Conservation (phyloP, 2,888 invertebrate species). For the Panopea generosa region DNA sequence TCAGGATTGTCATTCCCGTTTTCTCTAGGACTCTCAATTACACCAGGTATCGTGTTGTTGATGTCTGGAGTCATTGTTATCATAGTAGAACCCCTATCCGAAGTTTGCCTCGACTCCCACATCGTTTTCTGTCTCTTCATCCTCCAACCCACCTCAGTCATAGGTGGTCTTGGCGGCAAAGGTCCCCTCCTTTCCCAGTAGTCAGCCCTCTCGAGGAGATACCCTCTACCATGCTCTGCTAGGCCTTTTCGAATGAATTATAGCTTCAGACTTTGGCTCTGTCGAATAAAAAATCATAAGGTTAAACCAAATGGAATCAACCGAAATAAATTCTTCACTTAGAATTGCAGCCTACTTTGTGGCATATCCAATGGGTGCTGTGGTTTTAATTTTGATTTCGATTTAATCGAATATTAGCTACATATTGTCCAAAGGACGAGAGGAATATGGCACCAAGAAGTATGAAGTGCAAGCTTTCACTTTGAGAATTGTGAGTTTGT, state of each 20-base stretch:
- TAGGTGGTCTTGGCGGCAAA: conserved; percentile 66
- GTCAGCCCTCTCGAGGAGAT: conserved; percentile 64
- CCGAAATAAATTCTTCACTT: too few species aligned
- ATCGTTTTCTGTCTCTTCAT: conserved; percentile 57
- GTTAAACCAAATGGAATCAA: too few species aligned
- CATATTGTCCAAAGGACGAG: too few species aligned
- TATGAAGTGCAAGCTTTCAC: too few species aligned
- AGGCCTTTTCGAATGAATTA: conserved; percentile 51
- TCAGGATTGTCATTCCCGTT: too few species aligned
- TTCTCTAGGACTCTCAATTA: conserved; percentile 16
- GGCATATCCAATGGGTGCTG: too few species aligned
- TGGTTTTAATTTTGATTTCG: too few species aligned
- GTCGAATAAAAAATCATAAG: too few species aligned
- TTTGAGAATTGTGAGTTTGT: too few species aligned
- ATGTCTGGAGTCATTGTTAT: conserved; percentile 37
- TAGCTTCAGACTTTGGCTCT: conserved; percentile 54
- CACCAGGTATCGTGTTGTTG: conserved; percentile 23
- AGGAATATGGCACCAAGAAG: too few species aligned
- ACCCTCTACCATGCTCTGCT: conserved; percentile 64
- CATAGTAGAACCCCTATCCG: conserved; percentile 21
- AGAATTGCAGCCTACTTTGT: too few species aligned
- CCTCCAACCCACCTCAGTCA: conserved; percentile 64
- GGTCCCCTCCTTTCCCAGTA: conserved; percentile 69
- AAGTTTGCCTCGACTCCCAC: conserved; percentile 18
- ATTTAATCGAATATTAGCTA: too few species aligned